phyloP scores from a whole-genome alignment of 2,113 vertebrate species.

The Ceuthmochares aereus region DNA sequence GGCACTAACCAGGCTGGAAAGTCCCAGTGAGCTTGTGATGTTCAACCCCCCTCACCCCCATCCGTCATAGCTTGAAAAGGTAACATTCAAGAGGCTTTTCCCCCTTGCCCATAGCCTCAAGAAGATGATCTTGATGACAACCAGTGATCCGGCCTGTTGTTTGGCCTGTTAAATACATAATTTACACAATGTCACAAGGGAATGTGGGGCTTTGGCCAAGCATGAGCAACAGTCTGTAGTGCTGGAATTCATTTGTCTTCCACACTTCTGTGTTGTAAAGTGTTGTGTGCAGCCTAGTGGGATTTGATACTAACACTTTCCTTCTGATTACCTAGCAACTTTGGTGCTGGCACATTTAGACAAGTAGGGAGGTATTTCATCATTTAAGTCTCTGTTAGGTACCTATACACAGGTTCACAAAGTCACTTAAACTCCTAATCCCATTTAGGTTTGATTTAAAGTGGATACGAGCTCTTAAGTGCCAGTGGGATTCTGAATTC shows the following conservation, averaged over 20 bases:
- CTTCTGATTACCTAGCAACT: background rate
- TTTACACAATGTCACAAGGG: background rate
- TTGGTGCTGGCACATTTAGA: background rate
- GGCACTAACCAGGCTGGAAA: background rate
- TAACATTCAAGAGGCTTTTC: background rate
- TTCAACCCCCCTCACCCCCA: background rate
- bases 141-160: background rate
- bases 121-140: background rate
- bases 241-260: background rate
- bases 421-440: background rate
- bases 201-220: background rate
- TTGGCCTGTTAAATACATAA: background rate
- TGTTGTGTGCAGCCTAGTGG: background rate
- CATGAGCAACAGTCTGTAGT: background rate
- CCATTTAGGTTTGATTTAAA: background rate
- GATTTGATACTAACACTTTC: background rate
- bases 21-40: background rate
- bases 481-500: background rate
- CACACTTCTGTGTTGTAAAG: background rate
- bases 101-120: background rate
- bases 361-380: background rate
- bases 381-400: rapidly evolving
- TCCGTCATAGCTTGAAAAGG: background rate
- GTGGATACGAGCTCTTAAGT: background rate
- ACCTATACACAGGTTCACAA: background rate